Evolutionary conservation across 2,888 invertebrate genomes (phyloP), one percentile per base, ranked within the genome.

Genomic region (Orchesella flavescens): DNA sequence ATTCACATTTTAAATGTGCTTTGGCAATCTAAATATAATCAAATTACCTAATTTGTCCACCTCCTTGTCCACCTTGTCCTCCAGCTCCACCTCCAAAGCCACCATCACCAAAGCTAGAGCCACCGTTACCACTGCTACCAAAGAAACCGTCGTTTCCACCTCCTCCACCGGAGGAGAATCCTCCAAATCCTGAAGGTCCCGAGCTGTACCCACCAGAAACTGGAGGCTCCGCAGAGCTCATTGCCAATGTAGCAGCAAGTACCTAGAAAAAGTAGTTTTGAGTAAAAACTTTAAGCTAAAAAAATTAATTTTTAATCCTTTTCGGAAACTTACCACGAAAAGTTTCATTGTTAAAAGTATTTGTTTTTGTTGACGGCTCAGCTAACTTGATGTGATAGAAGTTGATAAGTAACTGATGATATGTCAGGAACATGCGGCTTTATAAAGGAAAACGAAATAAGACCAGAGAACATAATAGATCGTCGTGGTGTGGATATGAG

Each of bases 151-250:
- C 17, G 46, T 44, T 66, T 44, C 44, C 66, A 3, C 68, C 17
- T 17, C n/a, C 44, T 44, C 44, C 66, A 3, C 68, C 68, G 17
- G n/a, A 49, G 21, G 13, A 46, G 17, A 61, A 69, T 34, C 73
- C 65, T n/a, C 63, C 44, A 5, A 19, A 69, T n/a, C 65, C 79
- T n/a, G 4, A 17, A 17, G 71, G 72, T 19, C 72, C 71, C n/a
- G 65, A 72, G 17, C 72, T 24, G 2, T 55, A 59, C 9, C 75
- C 63, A 19, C 83, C 83, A 12, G 73, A 57, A 10, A 59, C 57
- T 57, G 83, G 65, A n/a, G 74, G 66, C 21, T 78, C 83, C 15
- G 78, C 83, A 59, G 61, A 55, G 24, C 59, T 23, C 17, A 69
- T 49, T 7, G 83, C 78, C 15, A 83, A n/a, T 19, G 69, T 53